Percentiles rank a stretch among this genome's conserved stretches.
Evolutionary conservation across 2,113 vertebrate species (phyloP).

Genomic region (Takifugu bimaculatus): DNA sequence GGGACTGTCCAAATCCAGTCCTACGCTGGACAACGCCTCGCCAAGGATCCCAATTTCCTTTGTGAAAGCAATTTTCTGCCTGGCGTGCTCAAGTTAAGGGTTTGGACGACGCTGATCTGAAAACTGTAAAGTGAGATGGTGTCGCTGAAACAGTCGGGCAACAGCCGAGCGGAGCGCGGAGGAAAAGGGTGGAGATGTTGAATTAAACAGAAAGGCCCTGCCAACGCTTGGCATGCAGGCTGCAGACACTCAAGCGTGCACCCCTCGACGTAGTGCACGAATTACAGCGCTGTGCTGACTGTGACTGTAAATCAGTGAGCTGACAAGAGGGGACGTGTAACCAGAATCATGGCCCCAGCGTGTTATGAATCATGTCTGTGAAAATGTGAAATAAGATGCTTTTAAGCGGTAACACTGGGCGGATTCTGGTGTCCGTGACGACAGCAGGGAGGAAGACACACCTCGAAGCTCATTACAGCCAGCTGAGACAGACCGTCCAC

Average conservation of each 20-base stretch:
- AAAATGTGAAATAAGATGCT: slow-evolving; percentile 12
- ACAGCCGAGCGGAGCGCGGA: slow-evolving; percentile 37
- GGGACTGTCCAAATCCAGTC: not conserved
- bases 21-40: not conserved
- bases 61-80: too few relatives aligned
- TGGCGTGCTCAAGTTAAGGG: not conserved
- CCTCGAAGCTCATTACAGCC: slow-evolving; percentile 93
- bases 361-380: slow-evolving; percentile 6
- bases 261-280: not conserved
- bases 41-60: too few relatives aligned
- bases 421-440: not conserved
- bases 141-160: slow-evolving; percentile 12
- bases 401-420: slow-evolving; percentile 1
- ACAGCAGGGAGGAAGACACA: slow-evolving; percentile 57
- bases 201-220: slow-evolving; percentile 55
- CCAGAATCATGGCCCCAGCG: too few relatives aligned
- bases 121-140: slow-evolving; percentile 7
- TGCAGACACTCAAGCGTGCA: slow-evolving; percentile 40
- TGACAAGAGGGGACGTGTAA: slow-evolving; percentile 4
- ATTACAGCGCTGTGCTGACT: slow-evolving; percentile 9
- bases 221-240: slow-evolving; percentile 50
- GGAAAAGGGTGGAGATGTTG: slow-evolving; percentile 62
- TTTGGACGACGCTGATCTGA: not conserved
- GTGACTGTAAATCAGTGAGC: slow-evolving; percentile 16
- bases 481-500: slow-evolving; percentile 96